phyloP scores from a whole-genome alignment of 2,888 invertebrate genomes.

The Teleogryllus oceanicus region DNA sequence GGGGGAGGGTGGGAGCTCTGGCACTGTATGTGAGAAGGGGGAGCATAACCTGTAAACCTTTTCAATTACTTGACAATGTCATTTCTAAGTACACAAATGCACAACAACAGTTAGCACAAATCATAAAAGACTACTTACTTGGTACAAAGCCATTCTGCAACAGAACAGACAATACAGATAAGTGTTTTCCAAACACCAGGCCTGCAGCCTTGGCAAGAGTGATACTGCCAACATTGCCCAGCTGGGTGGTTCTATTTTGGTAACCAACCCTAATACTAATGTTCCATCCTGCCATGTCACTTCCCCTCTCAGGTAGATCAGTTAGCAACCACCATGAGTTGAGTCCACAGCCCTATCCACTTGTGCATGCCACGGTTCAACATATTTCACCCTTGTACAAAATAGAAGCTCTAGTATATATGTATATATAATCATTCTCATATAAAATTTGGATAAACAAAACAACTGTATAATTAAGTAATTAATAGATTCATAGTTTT shows the following conservation, averaged over 20 bases:
- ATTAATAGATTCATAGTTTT: conserved; percentile 1
- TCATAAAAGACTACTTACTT: conserved; percentile 18
- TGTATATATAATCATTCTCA: conserved; percentile 4
- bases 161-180: conserved; percentile 9
- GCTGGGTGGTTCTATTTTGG: not conserved
- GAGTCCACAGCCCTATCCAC: not conserved
- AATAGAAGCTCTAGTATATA: conserved; percentile 19
- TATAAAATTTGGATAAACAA: conserved; percentile 4
- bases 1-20: not conserved
- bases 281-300: conserved; percentile 6
- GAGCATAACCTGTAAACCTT: conserved; percentile 18
- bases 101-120: conserved; percentile 18
- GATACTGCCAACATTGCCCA: conserved; percentile 18
- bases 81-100: not conserved
- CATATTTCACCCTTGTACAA: conserved; percentile 20
- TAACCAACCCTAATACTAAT: not conserved
- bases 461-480: conserved; percentile 18
- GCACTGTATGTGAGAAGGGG: conserved; percentile 11
- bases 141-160: conserved; percentile 10
- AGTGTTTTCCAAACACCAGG: conserved; percentile 7
- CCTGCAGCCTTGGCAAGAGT: conserved; percentile 18
- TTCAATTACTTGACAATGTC: conserved; percentile 18
- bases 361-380: not conserved
- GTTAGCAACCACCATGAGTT: not conserved
- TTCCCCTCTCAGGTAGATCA: not conserved